These are phyloP conservation scores for Kryptolebias marmoratus DNA, from an alignment of 2,113 vertebrate species.

Conservation along the genomic window DNA sequence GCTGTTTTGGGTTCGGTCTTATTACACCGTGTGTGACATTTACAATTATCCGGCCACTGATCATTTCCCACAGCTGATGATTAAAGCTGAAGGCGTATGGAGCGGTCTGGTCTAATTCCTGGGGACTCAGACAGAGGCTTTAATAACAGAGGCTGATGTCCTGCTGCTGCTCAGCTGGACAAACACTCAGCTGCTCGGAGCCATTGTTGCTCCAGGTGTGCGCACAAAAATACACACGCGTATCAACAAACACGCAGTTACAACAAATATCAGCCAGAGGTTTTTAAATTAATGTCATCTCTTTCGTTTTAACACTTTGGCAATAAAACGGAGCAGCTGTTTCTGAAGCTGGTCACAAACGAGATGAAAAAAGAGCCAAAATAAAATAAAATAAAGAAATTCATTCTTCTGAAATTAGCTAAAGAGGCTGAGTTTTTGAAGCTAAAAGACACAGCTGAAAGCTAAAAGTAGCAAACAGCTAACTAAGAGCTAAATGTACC, in stretches of 20 bases:
- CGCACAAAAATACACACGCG: constrained; percentile 37
- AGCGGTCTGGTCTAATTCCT: constrained; percentile 56
- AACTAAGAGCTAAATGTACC: no score
- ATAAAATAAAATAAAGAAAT: no score
- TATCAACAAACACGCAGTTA: constrained; percentile 41
- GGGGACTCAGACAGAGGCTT: constrained; percentile 59
- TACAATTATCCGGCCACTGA: constrained; percentile 66
- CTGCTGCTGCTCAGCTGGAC: constrained; percentile 63
- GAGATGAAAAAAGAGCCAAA: no score
- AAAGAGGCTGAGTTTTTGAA: no score
- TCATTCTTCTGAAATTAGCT: no score
- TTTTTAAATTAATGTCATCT: no score
- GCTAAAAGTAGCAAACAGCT: no score
- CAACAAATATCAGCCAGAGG: no score
- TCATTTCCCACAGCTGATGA: constrained; percentile 56
- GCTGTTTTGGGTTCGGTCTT: constrained; percentile 56
- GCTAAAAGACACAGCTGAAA: no score
- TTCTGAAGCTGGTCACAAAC: no score
- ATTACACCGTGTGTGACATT: constrained; percentile 64
- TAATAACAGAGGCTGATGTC: constrained; percentile 72
- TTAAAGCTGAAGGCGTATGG: constrained; percentile 58
- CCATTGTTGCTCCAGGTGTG: constrained; percentile 74
- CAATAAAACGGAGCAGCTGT: no score
- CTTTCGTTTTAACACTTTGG: no score
- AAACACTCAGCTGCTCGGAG: constrained; percentile 67